These are phyloP conservation scores for Strongylocentrotus purpuratus DNA, from an alignment of 35 echinoderm and acorn worm species.

Conservation along the genomic window DNA sequence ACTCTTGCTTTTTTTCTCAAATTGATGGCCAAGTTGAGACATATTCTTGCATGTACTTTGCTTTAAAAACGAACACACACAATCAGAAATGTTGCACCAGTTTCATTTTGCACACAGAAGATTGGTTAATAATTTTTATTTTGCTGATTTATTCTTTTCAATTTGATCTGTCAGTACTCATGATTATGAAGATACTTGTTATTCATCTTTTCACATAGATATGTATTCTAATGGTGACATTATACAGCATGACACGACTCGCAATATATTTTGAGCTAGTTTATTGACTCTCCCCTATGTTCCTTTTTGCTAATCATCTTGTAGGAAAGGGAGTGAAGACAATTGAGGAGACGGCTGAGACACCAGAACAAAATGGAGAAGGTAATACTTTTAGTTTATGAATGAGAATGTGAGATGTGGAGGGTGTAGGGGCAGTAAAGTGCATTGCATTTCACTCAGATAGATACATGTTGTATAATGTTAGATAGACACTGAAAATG, in stretches of 20 bases:
- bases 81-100: background rate
- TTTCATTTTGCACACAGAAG: background rate
- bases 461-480: too few species aligned
- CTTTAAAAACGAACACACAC: background rate
- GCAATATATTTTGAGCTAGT: background rate
- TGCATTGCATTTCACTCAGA: background rate
- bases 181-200: background rate
- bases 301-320: background rate
- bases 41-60: background rate
- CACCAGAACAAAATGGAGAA: constrained; percentile 8
- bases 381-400: background rate
- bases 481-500: too few species aligned
- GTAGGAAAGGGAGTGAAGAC: constrained; percentile 34
- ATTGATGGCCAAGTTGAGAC: background rate
- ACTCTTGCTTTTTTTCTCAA: background rate
- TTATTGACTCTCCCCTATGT: background rate
- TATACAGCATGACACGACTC: background rate
- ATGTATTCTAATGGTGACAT: background rate
- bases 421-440: background rate
- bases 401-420: background rate
- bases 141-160: background rate
- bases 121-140: background rate
- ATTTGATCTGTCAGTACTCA: too few species aligned
- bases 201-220: background rate
- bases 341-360: constrained; percentile 13